Conservation (phyloP, 2,113 vertebrate species). For the Herpetotheres cachinnans region DNA sequence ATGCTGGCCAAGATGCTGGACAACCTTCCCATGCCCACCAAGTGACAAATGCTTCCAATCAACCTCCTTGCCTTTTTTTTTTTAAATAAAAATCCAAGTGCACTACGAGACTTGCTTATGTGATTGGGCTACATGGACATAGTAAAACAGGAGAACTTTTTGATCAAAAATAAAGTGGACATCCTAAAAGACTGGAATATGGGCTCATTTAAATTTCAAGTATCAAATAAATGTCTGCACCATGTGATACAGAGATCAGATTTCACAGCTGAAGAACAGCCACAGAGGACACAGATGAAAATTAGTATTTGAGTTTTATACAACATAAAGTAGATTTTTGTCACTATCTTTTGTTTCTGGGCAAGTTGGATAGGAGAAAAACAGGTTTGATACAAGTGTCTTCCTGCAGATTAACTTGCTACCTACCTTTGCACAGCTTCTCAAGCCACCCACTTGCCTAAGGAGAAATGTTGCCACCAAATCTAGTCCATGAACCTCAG, state of each 20-base stretch:
- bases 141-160: not conserved
- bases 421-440: not conserved
- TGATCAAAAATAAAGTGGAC: not conserved
- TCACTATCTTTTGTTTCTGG: not conserved
- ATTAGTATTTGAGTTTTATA: not conserved
- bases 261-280: not conserved
- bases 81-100: not conserved
- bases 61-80: not conserved
- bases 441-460: not conserved
- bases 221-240: not conserved
- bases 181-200: not conserved
- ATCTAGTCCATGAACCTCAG: not conserved
- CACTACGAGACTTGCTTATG: not conserved
- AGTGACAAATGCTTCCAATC: not conserved
- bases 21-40: not conserved
- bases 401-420: not conserved
- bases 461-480: not conserved
- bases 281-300: not conserved
- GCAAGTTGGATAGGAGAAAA: not conserved
- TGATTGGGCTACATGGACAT: not conserved
- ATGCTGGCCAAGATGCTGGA: not conserved
- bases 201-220: not conserved
- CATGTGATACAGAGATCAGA: not conserved
- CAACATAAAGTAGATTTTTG: not conserved
- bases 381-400: not conserved